Percentiles rank a stretch among this genome's conserved stretches.
Conservation (phyloP, 2,797 vertebrate species). For the Etheostoma nigrum region DNA sequence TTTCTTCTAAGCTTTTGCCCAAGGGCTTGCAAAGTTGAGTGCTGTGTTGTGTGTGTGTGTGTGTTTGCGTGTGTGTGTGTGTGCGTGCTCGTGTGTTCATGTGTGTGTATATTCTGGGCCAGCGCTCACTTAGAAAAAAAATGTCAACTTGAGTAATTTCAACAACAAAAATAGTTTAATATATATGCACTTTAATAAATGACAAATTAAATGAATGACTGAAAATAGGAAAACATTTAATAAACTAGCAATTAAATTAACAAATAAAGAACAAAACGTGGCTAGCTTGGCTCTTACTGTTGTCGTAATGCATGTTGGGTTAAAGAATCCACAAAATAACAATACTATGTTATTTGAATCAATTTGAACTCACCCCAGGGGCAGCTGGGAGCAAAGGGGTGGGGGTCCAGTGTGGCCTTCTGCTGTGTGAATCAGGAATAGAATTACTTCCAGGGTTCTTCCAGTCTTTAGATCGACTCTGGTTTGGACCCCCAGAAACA, state of each 20-base stretch:
- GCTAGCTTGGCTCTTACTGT: conserved; percentile 15
- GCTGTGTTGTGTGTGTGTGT: background rate
- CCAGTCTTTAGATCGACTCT: conserved; percentile 72
- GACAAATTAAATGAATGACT: conserved; percentile 31
- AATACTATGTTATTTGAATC: conserved; percentile 23
- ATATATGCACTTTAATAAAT: conserved; percentile 43
- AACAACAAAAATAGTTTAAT: conserved; percentile 35
- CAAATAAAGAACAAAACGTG: conserved; percentile 33
- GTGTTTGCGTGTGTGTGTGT: background rate
- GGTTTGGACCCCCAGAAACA: conserved; percentile 54
- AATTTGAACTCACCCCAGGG: conserved; percentile 73
- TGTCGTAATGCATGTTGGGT: background rate
- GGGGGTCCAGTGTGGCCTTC: conserved; percentile 53
- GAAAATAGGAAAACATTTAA: conserved; percentile 26
- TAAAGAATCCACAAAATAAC: conserved; percentile 13
- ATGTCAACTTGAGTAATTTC: conserved; percentile 43
- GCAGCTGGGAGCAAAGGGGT: conserved; percentile 53
- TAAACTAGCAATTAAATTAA: conserved; percentile 18
- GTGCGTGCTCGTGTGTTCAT: background rate
- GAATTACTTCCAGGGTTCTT: conserved; percentile 80
- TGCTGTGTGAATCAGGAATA: conserved; percentile 85
- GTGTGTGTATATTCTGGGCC: conserved; percentile 51
- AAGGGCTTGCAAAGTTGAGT: conserved; percentile 28
- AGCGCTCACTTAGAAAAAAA: conserved; percentile 47
- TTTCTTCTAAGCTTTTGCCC: conserved; percentile 56